These are phyloP conservation scores for Lophius piscatorius DNA, from an alignment of 2,113 vertebrate species.

Conservation along the genomic window DNA sequence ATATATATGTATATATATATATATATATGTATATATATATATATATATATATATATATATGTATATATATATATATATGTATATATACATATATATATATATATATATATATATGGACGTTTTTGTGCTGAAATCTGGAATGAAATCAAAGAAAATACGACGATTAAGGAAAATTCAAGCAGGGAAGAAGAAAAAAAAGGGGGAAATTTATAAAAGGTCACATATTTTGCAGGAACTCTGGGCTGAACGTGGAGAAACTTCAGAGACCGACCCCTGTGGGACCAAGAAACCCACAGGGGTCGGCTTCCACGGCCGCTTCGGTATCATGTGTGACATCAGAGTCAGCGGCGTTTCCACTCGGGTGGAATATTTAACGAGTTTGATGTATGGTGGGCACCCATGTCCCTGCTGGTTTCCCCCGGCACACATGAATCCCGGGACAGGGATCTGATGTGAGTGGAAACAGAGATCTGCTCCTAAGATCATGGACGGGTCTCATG, in stretches of 20 bases:
- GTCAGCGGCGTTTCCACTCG: constrained; percentile 43
- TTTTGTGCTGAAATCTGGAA: no score
- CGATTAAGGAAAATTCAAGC: no score
- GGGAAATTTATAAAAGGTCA: no score
- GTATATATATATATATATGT: no score
- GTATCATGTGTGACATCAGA: constrained; percentile 38
- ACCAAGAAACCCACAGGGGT: constrained; percentile 45
- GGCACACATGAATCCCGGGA: constrained; percentile 26
- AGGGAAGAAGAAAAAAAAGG: neutral
- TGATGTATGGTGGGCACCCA: constrained; percentile 47
- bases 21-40: no score
- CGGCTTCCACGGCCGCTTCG: constrained; percentile 33
- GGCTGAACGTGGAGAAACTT: constrained; percentile 10
- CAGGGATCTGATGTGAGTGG: constrained; percentile 9
- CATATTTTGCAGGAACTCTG: constrained; percentile 2
- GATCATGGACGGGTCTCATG: constrained; percentile 47
- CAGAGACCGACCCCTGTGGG: neutral
- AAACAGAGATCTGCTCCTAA: constrained; percentile 36
- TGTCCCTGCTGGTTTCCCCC: constrained; percentile 13
- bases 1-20: no score
- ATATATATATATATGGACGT: no score
- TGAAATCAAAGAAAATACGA: no score
- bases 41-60: no score
- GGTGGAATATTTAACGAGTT: constrained; percentile 52
- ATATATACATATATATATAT: no score